phyloP scores from a whole-genome alignment of 2,797 vertebrate species.

The Mus minutoides region DNA sequence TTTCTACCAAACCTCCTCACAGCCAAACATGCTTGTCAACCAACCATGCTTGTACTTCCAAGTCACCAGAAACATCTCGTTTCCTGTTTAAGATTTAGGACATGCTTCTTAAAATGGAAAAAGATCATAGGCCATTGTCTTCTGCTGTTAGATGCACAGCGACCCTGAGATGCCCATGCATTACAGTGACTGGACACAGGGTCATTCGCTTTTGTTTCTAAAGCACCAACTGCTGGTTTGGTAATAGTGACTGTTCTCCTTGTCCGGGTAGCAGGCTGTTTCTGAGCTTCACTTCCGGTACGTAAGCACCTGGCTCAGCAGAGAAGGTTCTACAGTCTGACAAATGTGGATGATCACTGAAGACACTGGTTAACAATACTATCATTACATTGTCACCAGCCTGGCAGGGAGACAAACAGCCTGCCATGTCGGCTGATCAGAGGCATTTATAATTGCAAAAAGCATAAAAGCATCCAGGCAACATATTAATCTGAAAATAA shows the following conservation, averaged over 20 bases:
- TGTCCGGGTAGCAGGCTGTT: conserved; percentile 47
- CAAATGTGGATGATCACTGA: conserved; percentile 34
- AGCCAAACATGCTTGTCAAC: too few relatives aligned
- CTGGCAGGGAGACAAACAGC: conserved; percentile 60
- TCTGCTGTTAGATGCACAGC: conserved; percentile 43
- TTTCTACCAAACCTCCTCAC: conserved; percentile 17
- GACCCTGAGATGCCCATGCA: conserved; percentile 53
- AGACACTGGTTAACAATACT: conserved; percentile 52
- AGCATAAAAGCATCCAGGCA: not conserved
- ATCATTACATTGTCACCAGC: conserved; percentile 63
- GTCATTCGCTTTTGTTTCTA: conserved; percentile 43
- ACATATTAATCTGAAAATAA: conserved; percentile 18
- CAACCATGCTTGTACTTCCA: not conserved
- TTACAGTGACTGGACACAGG: conserved; percentile 38
- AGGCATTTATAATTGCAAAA: conserved; percentile 57
- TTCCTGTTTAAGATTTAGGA: conserved; percentile 51
- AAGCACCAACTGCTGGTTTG: conserved; percentile 52
- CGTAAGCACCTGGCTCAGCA: conserved; percentile 12
- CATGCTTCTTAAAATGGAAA: not conserved
- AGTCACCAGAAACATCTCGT: conserved; percentile 10
- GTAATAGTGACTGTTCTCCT: conserved; percentile 68
- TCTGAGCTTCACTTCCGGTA: conserved; percentile 44
- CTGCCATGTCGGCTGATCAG: not conserved
- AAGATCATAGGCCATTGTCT: conserved; percentile 57
- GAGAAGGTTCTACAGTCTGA: conserved; percentile 16